Base-by-base conservation (phyloP, 1,140 invertebrate genomes). In the Pantala flavescens region DNA sequence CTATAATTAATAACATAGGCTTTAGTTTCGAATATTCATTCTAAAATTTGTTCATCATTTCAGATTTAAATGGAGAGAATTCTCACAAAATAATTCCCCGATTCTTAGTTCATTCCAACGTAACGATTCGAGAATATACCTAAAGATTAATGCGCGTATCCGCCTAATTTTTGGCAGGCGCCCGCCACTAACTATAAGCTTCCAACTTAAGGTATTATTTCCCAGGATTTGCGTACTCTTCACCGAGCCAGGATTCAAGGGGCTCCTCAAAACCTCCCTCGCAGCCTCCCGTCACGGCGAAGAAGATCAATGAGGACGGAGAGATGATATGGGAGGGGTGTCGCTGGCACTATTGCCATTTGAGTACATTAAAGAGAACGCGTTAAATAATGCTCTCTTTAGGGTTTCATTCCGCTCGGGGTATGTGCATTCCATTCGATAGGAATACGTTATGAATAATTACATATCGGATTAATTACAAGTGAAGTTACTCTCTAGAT, bases 191-290 rank as follows among this genome's bases (percentile, higher is more conserved):
- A 19, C 14, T 63, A 63, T 63, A 63, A 63, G 49, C 49, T 12
- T 63, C 3, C 12, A 63, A 63, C 49, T 63, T 63, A 63, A 63
- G 49, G 49, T 63, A 63, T 63, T 63, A 63, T 63, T 63, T 63
- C 49, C 49, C 1, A 63, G 49, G 49, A 63, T 63, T 63, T 63
- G 16, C 49, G 16, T 63, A 3, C 49, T 63, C 49, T 63, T 21
- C 49, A 19, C 49, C n/a, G 16, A 63, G 49, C 49, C 49, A 21
- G 16, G 16, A 63, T 16, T 63, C 49, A 63, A 16, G 3, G 3
- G n/a, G n/a, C 49, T 63, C n/a, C 49, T 63, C 49, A 63, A 63
- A 63, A 19, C 49, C 49, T 63, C 49, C 49, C 49, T 63, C 49
- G n/a, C 49, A 63, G 49, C 49, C 5, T 63, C 49, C 49, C 49